Base-by-base conservation (phyloP, 2,888 invertebrate genomes). In the Rutpela maculata region DNA sequence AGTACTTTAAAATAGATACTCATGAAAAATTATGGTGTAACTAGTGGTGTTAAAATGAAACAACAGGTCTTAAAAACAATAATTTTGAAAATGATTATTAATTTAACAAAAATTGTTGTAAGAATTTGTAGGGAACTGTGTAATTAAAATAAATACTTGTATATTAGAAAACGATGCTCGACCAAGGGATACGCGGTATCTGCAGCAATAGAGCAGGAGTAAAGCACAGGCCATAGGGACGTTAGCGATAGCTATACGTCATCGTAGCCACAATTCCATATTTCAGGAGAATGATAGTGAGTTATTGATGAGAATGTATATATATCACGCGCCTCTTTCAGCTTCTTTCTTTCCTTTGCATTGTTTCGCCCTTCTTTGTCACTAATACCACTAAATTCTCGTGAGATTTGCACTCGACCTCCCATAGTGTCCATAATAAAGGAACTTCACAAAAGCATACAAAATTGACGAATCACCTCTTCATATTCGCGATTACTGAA, bases 301-400 rank as follows among this genome's bases (percentile, higher is more conserved):
- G 86, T 86, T 86, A 86, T 86, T 86, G 86, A 86, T 86, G 86
- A 86, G 86, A 84, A 82, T 79, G 82, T 84, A 82, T 84, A 82
- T 83, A 83, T 86, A 84, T 84, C 85, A 83, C 84, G 83, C 84
- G 82, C 81, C 80, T 74, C 22, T 67, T 74, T 76, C 81, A 77
- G 74, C 74, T 79, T 77, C 82, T 82, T 82, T 81, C 82, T 79
- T 84, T 80, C 80, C 82, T 79, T 82, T 78, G 78, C 81, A 82
- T 83, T 84, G 83, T 84, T 83, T 84, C 83, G 81, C 83, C 77
- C 84, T 83, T 82, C 83, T 81, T 85, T 86, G 86, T 86, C 86
- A 84, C 85, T 82, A 84, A 85, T 84, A 82, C 85, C 81, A 65
- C 78, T 68, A 77, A 79, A 84, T 80, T 82, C 84, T 81, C 81